Percentiles rank a stretch among this genome's conserved stretches.
Conservation (phyloP, 2,797 vertebrate genomes). For the Austrolebias charrua region DNA sequence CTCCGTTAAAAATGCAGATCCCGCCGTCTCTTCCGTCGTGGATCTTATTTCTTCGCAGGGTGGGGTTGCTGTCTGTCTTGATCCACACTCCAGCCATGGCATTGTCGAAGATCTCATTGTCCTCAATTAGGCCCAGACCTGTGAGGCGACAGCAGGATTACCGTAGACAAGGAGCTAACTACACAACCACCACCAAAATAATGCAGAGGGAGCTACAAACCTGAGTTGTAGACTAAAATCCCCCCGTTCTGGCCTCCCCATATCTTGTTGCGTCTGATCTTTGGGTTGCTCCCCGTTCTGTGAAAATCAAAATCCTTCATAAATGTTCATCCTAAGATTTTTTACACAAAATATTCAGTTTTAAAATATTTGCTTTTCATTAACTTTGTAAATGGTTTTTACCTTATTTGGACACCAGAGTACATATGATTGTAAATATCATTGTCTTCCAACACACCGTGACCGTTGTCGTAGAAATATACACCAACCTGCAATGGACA, state of each 20-base stretch:
- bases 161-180: not conserved
- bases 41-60: constrained; percentile 98
- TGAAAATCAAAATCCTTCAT: not conserved
- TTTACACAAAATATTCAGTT: not conserved
- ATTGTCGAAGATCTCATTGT: constrained; percentile 99
- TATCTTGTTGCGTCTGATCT: constrained; percentile 99
- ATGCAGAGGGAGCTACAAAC: constrained; percentile 55
- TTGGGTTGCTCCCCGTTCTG: constrained; percentile 99
- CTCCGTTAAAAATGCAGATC: constrained; percentile 99
- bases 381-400: not conserved
- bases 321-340: not conserved
- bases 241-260: constrained; percentile 99
- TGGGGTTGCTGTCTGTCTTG: constrained; percentile 99
- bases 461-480: constrained; percentile 99
- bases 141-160: not conserved
- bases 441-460: constrained; percentile 98
- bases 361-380: not conserved
- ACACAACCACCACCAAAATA: not conserved
- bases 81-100: constrained; percentile 99
- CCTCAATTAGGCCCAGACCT: constrained; percentile 99
- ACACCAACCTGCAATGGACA: constrained; percentile 85
- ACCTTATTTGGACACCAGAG: constrained; percentile 99
- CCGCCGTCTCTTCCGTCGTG: constrained; percentile 98
- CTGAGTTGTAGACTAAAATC: constrained; percentile 99
- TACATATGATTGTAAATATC: constrained; percentile 99